Evolutionary conservation across 2,113 vertebrate species (phyloP).

Genomic region (Numenius arquata): DNA sequence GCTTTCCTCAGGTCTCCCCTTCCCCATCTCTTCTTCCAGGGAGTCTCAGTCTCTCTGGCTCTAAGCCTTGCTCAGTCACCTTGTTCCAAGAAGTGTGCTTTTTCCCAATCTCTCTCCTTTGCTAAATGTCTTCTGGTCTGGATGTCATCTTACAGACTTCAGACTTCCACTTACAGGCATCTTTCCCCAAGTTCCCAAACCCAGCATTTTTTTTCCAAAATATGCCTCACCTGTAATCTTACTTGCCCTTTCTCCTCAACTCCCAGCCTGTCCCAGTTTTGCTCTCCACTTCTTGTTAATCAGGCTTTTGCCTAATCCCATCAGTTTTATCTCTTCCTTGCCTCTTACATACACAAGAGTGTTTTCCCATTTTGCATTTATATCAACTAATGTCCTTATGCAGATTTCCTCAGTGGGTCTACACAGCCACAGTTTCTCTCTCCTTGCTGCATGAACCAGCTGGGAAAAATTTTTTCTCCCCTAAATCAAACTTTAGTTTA

Average conservation of each 20-base stretch:
- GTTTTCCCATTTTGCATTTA: background rate
- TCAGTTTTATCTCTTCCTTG: background rate
- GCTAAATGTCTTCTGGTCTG: background rate
- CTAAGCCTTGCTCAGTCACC: background rate
- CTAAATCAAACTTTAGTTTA: background rate
- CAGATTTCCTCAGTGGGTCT: background rate
- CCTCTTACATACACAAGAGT: background rate
- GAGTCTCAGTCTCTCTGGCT: background rate
- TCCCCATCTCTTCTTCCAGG: background rate
- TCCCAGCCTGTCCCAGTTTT: background rate
- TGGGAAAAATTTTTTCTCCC: background rate
- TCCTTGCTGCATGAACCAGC: background rate
- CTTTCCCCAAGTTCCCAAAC: background rate
- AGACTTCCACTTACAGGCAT: background rate
- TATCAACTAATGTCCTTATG: background rate
- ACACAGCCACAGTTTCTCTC: background rate
- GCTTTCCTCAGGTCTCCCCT: background rate
- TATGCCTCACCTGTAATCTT: background rate
- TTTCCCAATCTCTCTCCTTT: background rate
- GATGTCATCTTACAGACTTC: background rate
- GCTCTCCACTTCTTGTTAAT: background rate
- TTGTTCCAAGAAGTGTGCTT: background rate
- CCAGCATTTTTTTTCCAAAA: background rate
- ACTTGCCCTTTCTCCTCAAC: background rate
- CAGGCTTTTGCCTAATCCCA: background rate